Evolutionary conservation across 2,113 vertebrate genomes (phyloP), one percentile per base, ranked within the genome.

Genomic region (Callaeas wilsoni): DNA sequence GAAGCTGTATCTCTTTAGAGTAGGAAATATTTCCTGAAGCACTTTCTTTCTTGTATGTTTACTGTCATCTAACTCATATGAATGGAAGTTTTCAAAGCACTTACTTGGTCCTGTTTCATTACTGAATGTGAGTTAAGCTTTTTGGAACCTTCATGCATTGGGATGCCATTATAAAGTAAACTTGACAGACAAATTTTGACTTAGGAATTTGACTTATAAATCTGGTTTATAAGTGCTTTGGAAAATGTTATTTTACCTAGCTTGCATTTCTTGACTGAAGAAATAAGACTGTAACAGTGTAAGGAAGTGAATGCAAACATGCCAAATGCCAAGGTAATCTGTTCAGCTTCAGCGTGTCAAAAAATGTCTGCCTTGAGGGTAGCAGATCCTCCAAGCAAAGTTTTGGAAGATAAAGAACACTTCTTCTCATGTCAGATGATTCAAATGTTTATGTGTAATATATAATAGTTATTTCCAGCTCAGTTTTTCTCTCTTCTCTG

Each of bases 91-190:
- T 75, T 71, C 42, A 49, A 73, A 73, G n/a, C n/a, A 62, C 39
- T 77, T 22, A 10, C 9, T 23, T 0, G 0, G 7, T 29, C 13
- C 6, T 76, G 6, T 62, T 71, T 71, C n/a, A 22, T 52, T 70
- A 46, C 0, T 69, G 22, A 89, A 29, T 0, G 0, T 15, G 23
- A 57, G 9, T 30, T 56, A 50, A 55, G 10, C 2, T 44, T 81
- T 76, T 65, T 79, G 30, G 20, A 83, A 16, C 30, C 47, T 64
- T 25, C 19, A 52, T 37, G 26, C 12, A 4, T 30, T 81, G 16
- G 25, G 4, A n/a, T 75, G 21, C 6, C 15, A 14, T 44, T 50
- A 33, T n/a, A 64, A 73, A 71, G 25, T 18, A 68, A 84, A 46
- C 32, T 25, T 56, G 23, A 78, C 68, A 56, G 44, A 60, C 5